Evolutionary conservation across 2,888 invertebrate species (phyloP).

Genomic region (Endotricha flammealis): DNA sequence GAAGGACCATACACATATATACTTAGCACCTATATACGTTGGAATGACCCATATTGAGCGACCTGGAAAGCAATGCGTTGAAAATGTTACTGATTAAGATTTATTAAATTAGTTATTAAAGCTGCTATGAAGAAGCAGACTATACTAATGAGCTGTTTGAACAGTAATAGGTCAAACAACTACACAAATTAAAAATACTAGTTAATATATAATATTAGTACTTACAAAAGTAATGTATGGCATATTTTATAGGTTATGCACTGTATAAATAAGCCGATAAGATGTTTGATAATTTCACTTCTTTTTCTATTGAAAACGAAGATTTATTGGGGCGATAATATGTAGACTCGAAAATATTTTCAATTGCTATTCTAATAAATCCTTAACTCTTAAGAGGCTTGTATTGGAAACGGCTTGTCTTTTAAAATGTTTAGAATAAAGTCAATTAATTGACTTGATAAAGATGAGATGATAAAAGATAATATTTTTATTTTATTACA

Average conservation of each 20-base stretch:
- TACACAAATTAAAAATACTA: too few relatives aligned
- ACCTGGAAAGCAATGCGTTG: neutral
- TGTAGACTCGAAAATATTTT: conserved; percentile 14
- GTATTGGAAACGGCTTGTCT: neutral
- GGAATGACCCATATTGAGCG: neutral
- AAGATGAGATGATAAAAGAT: neutral
- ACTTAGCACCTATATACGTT: too few relatives aligned
- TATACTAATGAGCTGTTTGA: too few relatives aligned
- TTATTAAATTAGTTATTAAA: too few relatives aligned
- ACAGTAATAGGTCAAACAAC: too few relatives aligned
- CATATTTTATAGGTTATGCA: too few relatives aligned
- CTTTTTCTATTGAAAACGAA: conserved; percentile 6
- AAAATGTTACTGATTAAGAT: neutral
- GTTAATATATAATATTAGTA: too few relatives aligned
- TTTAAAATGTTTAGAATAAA: neutral
- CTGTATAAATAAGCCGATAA: too few relatives aligned
- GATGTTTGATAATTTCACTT: conserved; percentile 1
- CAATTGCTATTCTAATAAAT: conserved; percentile 11
- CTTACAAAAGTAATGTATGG: too few relatives aligned
- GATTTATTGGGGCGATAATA: conserved; percentile 13
- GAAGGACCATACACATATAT: conserved; percentile 13
- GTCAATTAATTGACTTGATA: neutral
- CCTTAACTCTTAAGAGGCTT: neutral
- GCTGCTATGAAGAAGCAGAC: too few relatives aligned
- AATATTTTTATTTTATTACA: too few relatives aligned